Percentiles rank a stretch among this genome's conserved stretches.
Evolutionary conservation across 2,113 vertebrate species (phyloP).

Genomic region (Herpetotheres cachinnans): DNA sequence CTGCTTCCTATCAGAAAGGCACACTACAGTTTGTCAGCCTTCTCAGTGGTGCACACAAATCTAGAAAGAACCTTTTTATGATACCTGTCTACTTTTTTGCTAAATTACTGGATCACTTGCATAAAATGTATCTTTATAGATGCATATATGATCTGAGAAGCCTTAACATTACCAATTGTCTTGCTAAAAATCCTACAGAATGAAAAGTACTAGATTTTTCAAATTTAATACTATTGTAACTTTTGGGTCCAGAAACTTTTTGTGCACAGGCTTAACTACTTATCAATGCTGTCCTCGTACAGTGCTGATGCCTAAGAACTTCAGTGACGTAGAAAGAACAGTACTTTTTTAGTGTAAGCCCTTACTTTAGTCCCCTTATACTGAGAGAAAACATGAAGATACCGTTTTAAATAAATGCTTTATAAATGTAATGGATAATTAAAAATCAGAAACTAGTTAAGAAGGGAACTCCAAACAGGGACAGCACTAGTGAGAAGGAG

Average conservation of each 20-base stretch:
- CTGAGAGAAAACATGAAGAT: neutral
- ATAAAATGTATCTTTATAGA: neutral
- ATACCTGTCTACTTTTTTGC: neutral
- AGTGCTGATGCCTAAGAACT: neutral
- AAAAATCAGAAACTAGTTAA: neutral
- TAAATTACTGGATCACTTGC: neutral
- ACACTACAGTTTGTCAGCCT: neutral
- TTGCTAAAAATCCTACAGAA: neutral
- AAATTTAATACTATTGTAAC: neutral
- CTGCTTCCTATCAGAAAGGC: neutral
- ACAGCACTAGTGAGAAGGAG: neutral
- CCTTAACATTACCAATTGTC: neutral
- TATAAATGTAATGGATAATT: neutral
- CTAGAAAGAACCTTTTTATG: neutral
- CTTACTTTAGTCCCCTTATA: neutral
- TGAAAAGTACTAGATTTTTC: neutral
- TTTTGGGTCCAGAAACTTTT: neutral
- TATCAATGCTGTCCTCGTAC: neutral
- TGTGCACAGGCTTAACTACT: neutral
- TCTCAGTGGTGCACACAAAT: neutral
- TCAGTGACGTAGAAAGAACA: neutral
- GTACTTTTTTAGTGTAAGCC: neutral
- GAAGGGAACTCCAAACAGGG: neutral
- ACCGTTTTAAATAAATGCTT: neutral
- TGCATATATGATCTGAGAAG: neutral